A percentile compares a stretch with the other conserved stretches of the same genome.
phyloP scores from a whole-genome alignment of 53 echinoderm and acorn worm genomes.

The Stichopus horrens region DNA sequence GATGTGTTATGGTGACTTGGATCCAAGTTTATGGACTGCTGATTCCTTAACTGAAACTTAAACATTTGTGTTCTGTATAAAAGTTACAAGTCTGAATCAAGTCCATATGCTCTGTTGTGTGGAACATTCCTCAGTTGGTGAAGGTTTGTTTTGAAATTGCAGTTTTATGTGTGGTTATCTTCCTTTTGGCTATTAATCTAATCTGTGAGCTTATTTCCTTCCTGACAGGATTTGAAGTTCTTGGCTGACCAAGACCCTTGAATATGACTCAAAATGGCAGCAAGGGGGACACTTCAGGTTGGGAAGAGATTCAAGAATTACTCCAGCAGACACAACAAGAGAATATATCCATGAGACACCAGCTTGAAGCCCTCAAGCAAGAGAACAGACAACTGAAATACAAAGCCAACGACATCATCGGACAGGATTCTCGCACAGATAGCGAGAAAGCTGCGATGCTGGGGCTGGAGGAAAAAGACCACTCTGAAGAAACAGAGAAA shows the following conservation, averaged over 20 bases:
- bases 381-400: conserved; percentile 88
- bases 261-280: conserved; percentile 19
- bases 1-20: too few relatives aligned
- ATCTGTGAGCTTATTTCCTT: too few relatives aligned
- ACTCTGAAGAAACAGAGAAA: conserved; percentile 38
- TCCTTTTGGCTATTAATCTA: too few relatives aligned
- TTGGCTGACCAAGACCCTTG: background rate
- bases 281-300: conserved; percentile 65
- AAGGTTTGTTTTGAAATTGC: too few relatives aligned
- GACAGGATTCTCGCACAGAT: conserved; percentile 83
- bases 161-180: too few relatives aligned
- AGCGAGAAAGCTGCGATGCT: conserved; percentile 89
- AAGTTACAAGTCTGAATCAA: too few relatives aligned
- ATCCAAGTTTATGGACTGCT: too few relatives aligned
- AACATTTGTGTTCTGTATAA: too few relatives aligned
- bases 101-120: too few relatives aligned
- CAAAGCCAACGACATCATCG: conserved; percentile 68
- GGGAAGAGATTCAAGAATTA: conserved; percentile 94
- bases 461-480: conserved; percentile 55
- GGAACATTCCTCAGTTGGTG: too few relatives aligned
- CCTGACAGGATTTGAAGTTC: too few relatives aligned
- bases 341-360: conserved; percentile 90
- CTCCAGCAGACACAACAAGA: conserved; percentile 99
- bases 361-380: conserved; percentile 76
- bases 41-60: too few relatives aligned